phyloP scores from a whole-genome alignment of 2,113 vertebrate species.

The Panthera tigris region DNA sequence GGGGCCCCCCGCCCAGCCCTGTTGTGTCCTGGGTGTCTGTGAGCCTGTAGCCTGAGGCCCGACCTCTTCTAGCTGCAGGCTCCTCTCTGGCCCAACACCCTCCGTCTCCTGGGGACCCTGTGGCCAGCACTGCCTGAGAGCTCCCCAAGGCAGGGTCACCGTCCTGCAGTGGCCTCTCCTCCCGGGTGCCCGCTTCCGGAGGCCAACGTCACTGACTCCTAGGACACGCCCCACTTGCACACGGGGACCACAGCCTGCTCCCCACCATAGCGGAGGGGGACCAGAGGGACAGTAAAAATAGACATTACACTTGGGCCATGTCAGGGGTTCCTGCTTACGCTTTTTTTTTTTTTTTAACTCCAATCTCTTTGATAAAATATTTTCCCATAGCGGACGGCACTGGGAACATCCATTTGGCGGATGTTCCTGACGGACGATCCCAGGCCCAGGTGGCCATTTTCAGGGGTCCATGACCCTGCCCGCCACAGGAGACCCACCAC shows the following conservation, averaged over 20 bases:
- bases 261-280: slow-evolving; percentile 35
- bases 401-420: slow-evolving; percentile 70
- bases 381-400: slow-evolving; percentile 85
- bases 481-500: not conserved
- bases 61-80: not conserved
- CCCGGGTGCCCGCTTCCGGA: not conserved
- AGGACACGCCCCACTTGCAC: not conserved
- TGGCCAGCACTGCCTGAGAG: not conserved
- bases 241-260: not conserved
- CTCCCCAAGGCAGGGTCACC: not conserved
- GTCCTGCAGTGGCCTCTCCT: not conserved
- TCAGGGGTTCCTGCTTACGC: slow-evolving; percentile 74
- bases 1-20: not conserved
- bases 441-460: not conserved
- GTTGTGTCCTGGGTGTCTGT: not conserved
- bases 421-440: slow-evolving; percentile 50
- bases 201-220: not conserved
- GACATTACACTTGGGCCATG: slow-evolving; percentile 57
- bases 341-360: slow-evolving; percentile 78
- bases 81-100: not conserved
- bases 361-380: slow-evolving; percentile 84
- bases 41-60: fast-evolving
- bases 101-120: not conserved
- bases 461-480: not conserved
- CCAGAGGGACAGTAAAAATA: slow-evolving; percentile 80